Conservation (phyloP, 1,140 invertebrate species). For the Camponotus vicinus region DNA sequence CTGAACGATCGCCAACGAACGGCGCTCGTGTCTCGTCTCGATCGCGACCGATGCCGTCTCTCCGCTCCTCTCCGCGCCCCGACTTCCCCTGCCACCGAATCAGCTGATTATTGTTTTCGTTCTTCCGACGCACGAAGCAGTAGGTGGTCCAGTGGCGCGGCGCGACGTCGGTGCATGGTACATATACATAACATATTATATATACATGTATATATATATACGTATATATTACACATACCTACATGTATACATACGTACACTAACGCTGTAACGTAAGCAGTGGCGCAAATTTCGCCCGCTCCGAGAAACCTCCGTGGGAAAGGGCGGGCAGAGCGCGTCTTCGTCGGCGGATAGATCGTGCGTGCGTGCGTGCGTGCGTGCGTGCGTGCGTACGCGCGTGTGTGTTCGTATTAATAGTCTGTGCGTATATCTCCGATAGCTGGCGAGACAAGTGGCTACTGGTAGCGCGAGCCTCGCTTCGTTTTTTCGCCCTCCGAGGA, state of each 20-base stretch:
- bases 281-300: conserved; percentile 23
- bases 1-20: not conserved
- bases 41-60: not conserved
- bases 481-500: not conserved
- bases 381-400: not conserved
- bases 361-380: too few species aligned
- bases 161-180: conserved; percentile 1
- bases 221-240: too few species aligned
- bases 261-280: not conserved
- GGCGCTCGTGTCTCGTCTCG: not conserved
- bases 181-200: not conserved
- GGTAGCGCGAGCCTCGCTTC: not conserved
- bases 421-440: too few species aligned
- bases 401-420: not conserved
- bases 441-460: too few species aligned
- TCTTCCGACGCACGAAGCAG: conserved; percentile 59
- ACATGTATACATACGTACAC: not conserved
- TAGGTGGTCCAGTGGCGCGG: conserved; percentile 27
- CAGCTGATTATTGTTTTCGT: conserved; percentile 83
- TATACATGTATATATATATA: not conserved
- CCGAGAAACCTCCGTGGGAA: not conserved
- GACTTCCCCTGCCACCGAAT: conserved; percentile 66
- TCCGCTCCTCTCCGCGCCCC: conserved; percentile 40
- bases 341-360: not conserved
- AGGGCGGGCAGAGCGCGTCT: not conserved